Evolutionary conservation across 2,888 invertebrate species (phyloP), one percentile per base, ranked within the genome.

Genomic region (Dasysyrphus albostriatus): DNA sequence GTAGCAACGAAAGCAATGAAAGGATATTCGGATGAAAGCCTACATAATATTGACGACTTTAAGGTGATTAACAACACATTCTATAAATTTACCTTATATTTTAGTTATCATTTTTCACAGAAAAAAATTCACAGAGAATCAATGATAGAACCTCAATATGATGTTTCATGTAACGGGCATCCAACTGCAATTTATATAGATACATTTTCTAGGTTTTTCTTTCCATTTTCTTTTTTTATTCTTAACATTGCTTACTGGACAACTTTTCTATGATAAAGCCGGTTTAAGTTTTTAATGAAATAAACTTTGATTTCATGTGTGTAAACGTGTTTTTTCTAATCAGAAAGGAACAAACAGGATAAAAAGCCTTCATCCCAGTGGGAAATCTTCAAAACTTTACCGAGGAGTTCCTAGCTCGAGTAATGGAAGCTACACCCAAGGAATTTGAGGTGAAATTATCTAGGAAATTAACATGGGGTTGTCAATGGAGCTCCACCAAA

Each of bases 171-270:
- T 92, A 95, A 96, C 92, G 97, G 96, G 72, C 94, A 95, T 79
- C 95, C 95, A 91, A 95, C 95, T 78, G 97, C 97, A 14, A 94
- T 97, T 87, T 97, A 95, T 93, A 97, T 98, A 90, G 98, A 98
- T 93, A 95, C 96, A 90, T 95, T 97, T 92, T 97, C 97, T 63
- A 94, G 97, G 90, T 96, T 97, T 93, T 97, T 97, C 93, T 98
- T 98, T 89, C 98, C 98, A 0, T 96, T 97, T 91, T 97, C 97
- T 5, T 98, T 98, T 93, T 95, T 97, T 90, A 96, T 97, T 90
- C 94, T 98, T n/a, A 98, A 98, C 91, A 95, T 97, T 88, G 96
- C 97, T 14, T 98, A 98, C 92, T 98, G 98, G 98, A 96, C 96
- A 89, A 97, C 97, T 83, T 97, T 97, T 93, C 94, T 96, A 69